These are phyloP conservation scores for Macrostomum lignano DNA, from an alignment of 1,140 invertebrate species.

Conservation along the genomic window DNA sequence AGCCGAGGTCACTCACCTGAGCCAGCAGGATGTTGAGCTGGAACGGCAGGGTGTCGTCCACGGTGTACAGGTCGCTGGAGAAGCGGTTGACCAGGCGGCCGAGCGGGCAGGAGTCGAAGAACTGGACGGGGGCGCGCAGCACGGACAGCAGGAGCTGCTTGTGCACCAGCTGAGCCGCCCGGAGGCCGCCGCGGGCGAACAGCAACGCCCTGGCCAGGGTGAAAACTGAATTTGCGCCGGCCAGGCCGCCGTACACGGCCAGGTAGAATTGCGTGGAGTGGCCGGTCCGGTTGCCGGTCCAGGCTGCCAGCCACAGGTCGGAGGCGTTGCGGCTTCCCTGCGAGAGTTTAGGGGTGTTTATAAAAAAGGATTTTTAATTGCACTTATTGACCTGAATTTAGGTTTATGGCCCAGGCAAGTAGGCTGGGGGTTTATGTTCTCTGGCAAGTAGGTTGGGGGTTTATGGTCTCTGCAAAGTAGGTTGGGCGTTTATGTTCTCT, in stretches of 20 bases:
- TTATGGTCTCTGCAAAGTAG: too few species aligned
- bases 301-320: too few species aligned
- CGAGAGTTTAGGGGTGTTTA: too few species aligned
- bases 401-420: neutral
- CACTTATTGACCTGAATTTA: neutral
- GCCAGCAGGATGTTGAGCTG: conserved; percentile 74
- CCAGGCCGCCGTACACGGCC: conserved; percentile 48
- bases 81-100: conserved; percentile 77
- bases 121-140: conserved; percentile 49
- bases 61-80: conserved; percentile 64
- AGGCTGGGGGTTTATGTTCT: too few species aligned
- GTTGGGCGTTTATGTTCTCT: too few species aligned
- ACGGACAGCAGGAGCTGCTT: conserved; percentile 42
- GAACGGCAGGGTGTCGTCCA: conserved; percentile 78
- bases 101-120: conserved; percentile 63
- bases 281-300: too few species aligned
- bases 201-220: conserved; percentile 65
- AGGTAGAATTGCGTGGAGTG: conserved; percentile 45
- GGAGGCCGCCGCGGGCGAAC: conserved; percentile 73
- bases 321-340: neutral
- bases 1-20: too few species aligned
- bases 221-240: conserved; percentile 47
- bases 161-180: conserved; percentile 55
- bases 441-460: too few species aligned
- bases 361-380: too few species aligned